Base-by-base conservation (phyloP, 2,888 invertebrate species). In the Helleia helle region DNA sequence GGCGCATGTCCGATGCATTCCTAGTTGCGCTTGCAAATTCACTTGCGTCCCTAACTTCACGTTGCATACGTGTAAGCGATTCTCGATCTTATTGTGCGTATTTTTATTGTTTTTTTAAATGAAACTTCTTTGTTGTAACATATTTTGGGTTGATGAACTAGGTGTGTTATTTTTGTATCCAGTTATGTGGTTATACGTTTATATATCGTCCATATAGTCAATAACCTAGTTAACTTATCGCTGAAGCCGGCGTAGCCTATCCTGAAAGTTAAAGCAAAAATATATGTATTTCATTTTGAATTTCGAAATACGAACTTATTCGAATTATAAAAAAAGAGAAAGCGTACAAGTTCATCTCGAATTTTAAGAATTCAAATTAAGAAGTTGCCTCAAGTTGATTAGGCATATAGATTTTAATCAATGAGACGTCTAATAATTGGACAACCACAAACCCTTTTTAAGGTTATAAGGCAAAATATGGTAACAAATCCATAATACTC, bases 111-210 rank as follows among this genome's bases (percentile, higher is more conserved):
- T 50, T 49, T 47, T 46, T 58, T 55, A 41, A 50, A 56, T 54
- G 51, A 56, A 50, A 58, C 56, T 70, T 47, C 65, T 55, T 36
- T 65, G 60, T 48, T 36, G 44, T 41, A 39, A 44, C 47, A 15
- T 37, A 31, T 53, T 59, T 67, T 69, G 67, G 70, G 72, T 72
- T 72, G 69, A 71, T 65, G 70, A 71, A 76, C 72, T 68, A 52
- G 55, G 54, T 57, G 60, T 25, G 4, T 38, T 38, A 13, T 28
- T 38, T 38, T 25, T 4, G 27, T 15, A 14, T 27, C 9, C 7
- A 28, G 18, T 1, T 6, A 6, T 29, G 5, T 13, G 8, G 13
- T 11, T 34, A 12, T 22, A 18, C 11, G 9, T 8, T 17, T 9
- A 17, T 15, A 2, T 11, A 7, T 31, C 12, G 28, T 7, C 7